Evolutionary conservation across 2,797 vertebrate species (phyloP).

Genomic region (Myotis daubentonii): DNA sequence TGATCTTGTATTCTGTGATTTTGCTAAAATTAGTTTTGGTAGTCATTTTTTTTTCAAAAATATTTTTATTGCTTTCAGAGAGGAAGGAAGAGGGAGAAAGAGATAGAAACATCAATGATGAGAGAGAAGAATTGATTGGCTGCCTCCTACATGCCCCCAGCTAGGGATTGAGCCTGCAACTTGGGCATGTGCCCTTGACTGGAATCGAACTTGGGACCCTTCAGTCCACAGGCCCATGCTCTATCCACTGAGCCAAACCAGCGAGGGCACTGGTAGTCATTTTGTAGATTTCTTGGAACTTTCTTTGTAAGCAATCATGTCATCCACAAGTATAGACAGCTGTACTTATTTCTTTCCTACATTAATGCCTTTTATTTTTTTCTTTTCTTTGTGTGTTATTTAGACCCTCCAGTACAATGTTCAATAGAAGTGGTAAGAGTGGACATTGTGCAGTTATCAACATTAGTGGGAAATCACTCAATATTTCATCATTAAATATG

Average conservation of each 20-base stretch:
- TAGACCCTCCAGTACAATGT: not conserved
- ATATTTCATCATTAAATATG: not conserved
- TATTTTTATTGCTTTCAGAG: no score
- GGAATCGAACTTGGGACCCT: no score
- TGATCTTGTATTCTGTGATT: not conserved
- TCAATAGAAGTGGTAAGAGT: not conserved
- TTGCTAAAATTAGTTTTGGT: conserved; percentile 25
- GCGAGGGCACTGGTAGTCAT: not conserved
- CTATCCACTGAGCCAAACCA: no score
- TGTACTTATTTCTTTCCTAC: not conserved
- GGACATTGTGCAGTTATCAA: not conserved
- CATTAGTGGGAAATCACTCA: not conserved
- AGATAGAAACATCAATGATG: no score
- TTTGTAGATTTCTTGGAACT: not conserved
- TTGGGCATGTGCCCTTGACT: no score
- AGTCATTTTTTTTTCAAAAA: not conserved
- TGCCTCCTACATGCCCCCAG: no score
- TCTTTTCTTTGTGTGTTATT: not conserved
- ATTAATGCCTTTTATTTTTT: conserved; percentile 10
- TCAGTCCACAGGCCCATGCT: no score
- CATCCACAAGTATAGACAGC: not conserved
- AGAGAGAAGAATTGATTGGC: no score
- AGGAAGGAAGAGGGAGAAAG: no score
- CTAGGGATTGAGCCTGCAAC: no score
- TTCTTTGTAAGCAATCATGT: conserved; percentile 26